A percentile compares a stretch with the other conserved stretches of the same genome.
Evolutionary conservation across 2,888 invertebrate genomes (phyloP).

Genomic region (Drosophila macrothrix): DNA sequence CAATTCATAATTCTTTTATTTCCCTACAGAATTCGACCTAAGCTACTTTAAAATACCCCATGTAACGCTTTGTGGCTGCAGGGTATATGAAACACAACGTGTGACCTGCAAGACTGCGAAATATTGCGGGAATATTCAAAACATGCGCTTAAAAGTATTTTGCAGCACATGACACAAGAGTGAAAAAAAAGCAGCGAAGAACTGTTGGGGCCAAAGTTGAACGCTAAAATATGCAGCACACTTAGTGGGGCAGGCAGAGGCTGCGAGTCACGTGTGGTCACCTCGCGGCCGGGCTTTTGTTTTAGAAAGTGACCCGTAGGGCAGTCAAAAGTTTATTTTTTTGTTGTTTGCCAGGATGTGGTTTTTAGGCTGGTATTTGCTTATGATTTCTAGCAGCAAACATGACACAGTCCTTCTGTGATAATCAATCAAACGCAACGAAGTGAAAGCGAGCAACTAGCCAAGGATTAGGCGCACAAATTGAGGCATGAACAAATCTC

Average conservation of each 20-base stretch:
- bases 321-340: conserved; percentile 15
- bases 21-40: not conserved
- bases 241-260: conserved; percentile 56
- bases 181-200: conserved; percentile 13
- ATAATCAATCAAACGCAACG: conserved; percentile 55
- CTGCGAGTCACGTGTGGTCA: conserved; percentile 69
- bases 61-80: not conserved
- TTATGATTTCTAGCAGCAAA: conserved; percentile 46
- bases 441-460: conserved; percentile 29
- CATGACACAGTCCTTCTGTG: conserved; percentile 7
- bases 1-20: not conserved
- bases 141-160: conserved; percentile 78
- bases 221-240: conserved; percentile 67
- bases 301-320: conserved; percentile 43
- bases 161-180: conserved; percentile 58
- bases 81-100: conserved; percentile 31
- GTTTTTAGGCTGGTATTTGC: conserved; percentile 51
- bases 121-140: conserved; percentile 79
- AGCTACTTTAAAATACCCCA: not conserved
- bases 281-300: conserved; percentile 38
- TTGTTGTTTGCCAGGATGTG: conserved; percentile 17
- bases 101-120: conserved; percentile 53
- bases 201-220: conserved; percentile 50
- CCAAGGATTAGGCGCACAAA: conserved; percentile 30
- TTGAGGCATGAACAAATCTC: conserved; percentile 20